Percentiles rank a stretch among this genome's conserved stretches.
Evolutionary conservation across 2,113 vertebrate species (phyloP).

Genomic region (Thomomys bottae): DNA sequence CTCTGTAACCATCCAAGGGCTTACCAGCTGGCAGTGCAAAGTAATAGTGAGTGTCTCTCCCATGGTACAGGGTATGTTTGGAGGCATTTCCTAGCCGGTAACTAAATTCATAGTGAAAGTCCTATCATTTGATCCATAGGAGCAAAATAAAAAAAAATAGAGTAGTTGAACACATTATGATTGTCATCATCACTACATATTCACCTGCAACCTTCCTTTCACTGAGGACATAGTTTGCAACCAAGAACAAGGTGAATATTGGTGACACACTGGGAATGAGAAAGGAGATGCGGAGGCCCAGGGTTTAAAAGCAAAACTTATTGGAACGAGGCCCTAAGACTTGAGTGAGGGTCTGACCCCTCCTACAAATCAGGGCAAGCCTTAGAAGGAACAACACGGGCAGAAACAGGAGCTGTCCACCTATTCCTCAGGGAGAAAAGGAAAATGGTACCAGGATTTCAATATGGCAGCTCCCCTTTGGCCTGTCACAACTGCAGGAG

Average conservation of each 20-base stretch:
- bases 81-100: conserved; percentile 79
- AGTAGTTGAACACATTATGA: neutral
- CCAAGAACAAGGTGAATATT: accelerated
- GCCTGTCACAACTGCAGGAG: neutral
- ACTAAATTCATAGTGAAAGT: conserved; percentile 88
- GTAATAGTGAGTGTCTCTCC: conserved; percentile 88
- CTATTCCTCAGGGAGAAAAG: too few relatives aligned
- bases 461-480: neutral
- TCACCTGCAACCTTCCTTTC: neutral
- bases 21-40: conserved; percentile 89
- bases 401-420: too few relatives aligned
- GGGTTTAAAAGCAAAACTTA: neutral
- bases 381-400: too few relatives aligned
- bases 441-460: neutral
- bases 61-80: conserved; percentile 83
- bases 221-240: accelerated
- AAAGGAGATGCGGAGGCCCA: accelerated
- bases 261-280: accelerated
- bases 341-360: too few relatives aligned
- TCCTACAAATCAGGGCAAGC: too few relatives aligned
- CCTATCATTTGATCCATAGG: conserved; percentile 75
- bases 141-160: neutral
- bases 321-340: too few relatives aligned
- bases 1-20: conserved; percentile 84
- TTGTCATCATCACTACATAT: neutral